These are phyloP conservation scores for Lagenorhynchus albirostris DNA, from an alignment of 2,113 vertebrate genomes.

Conservation along the genomic window DNA sequence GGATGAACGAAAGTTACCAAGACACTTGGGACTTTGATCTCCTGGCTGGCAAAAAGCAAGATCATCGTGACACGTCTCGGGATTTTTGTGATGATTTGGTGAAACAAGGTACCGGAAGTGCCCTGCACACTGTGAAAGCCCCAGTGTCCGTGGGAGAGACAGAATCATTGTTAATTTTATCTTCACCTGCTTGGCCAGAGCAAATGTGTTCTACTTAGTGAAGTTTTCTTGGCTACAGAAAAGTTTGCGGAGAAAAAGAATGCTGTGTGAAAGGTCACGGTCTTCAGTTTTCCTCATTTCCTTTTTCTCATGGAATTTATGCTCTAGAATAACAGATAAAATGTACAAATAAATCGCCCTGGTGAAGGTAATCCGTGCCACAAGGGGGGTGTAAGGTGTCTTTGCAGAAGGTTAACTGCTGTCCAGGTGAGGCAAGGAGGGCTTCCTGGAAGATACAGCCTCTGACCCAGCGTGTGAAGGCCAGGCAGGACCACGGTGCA, in stretches of 20 bases:
- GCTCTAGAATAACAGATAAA: not conserved
- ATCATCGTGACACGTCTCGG: not conserved
- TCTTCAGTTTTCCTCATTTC: not conserved
- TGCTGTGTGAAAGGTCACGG: not conserved
- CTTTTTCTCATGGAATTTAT: not conserved
- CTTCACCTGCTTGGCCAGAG: not conserved
- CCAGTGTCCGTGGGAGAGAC: not conserved
- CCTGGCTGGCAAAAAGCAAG: not conserved
- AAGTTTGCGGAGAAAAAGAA: not conserved
- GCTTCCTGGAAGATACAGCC: not conserved
- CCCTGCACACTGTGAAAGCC: rapidly evolving
- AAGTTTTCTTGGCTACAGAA: not conserved
- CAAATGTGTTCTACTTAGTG: not conserved
- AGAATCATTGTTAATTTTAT: not conserved
- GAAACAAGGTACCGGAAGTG: not conserved
- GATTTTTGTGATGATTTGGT: not conserved
- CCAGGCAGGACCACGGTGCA: rapidly evolving
- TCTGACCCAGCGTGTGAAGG: not conserved
- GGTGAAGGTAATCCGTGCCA: not conserved
- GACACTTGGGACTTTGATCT: not conserved
- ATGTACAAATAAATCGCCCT: not conserved
- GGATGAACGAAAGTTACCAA: not conserved
- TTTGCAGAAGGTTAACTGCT: not conserved
- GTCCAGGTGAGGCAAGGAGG: not conserved
- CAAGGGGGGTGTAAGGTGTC: no score